Percentiles rank a stretch among this genome's conserved stretches.
Conservation (phyloP, 1,140 invertebrate species). For the Brachionus plicatilis region DNA sequence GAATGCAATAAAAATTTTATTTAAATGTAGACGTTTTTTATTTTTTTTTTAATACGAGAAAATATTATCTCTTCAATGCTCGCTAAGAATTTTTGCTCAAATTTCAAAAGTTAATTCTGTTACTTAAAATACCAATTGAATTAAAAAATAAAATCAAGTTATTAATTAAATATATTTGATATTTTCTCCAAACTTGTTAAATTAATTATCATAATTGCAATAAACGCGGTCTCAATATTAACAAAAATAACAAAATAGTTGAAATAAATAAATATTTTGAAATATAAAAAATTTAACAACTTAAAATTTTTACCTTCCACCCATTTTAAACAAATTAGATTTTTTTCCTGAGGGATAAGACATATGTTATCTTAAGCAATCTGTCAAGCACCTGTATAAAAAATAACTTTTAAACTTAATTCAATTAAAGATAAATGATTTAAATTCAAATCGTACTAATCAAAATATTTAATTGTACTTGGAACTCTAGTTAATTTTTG, state of each 20-base stretch:
- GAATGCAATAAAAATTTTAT: not conserved
- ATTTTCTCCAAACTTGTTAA: not conserved
- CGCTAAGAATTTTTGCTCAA: not conserved
- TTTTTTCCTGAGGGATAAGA: not conserved
- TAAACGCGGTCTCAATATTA: not conserved
- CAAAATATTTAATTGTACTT: not conserved
- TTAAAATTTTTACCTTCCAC: not conserved
- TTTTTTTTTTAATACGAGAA: not conserved
- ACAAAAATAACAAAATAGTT: conserved; percentile 31
- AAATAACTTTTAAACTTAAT: not conserved
- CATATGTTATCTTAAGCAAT: not conserved
- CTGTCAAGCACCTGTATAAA: not conserved
- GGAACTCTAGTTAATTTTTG: not conserved
- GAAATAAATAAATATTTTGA: conserved; percentile 19
- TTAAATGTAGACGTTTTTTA: not conserved
- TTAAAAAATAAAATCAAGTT: not conserved
- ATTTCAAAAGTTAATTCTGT: conserved; percentile 11
- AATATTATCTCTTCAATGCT: not conserved
- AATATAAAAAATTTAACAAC: not conserved
- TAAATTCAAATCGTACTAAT: not conserved
- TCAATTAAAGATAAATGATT: too few species aligned
- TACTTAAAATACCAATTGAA: conserved; percentile 24
- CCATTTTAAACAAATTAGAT: not conserved
- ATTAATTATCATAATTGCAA: conserved; percentile 27
- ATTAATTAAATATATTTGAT: conserved; percentile 32